A percentile compares a stretch with the other conserved stretches of the same genome.
Conservation (phyloP, 1,140 invertebrate genomes). For the Paramacrobiotus metropolitanus region DNA sequence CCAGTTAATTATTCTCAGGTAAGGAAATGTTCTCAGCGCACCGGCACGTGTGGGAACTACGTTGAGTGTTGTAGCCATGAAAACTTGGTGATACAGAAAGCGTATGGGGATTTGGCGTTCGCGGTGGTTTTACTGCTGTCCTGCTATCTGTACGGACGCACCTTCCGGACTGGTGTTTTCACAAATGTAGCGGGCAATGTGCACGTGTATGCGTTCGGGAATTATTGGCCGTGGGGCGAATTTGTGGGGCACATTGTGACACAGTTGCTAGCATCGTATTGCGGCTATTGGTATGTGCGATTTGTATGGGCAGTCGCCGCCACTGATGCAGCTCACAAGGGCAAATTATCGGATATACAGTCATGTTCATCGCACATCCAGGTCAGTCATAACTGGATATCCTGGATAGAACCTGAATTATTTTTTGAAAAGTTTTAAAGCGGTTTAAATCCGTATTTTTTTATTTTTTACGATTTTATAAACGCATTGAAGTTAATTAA, state of each 20-base stretch:
- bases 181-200: neutral
- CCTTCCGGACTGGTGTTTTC: neutral
- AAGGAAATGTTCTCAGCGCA: too few relatives aligned
- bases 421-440: too few relatives aligned
- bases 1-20: neutral
- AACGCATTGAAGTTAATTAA: too few relatives aligned
- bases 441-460: too few relatives aligned
- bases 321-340: neutral
- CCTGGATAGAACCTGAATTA: too few relatives aligned
- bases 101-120: neutral
- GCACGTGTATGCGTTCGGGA: neutral
- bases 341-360: neutral
- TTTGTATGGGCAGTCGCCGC: neutral
- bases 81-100: neutral
- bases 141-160: neutral
- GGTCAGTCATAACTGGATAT: too few relatives aligned
- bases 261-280: neutral
- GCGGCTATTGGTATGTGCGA: neutral
- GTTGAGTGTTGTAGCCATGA: too few relatives aligned
- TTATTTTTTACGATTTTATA: too few relatives aligned
- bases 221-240: neutral
- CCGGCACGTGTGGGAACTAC: too few relatives aligned
- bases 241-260: neutral
- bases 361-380: neutral
- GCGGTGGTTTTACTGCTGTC: neutral